Base-by-base conservation (phyloP, 1,140 invertebrate genomes). In the Micrasema minimum region DNA sequence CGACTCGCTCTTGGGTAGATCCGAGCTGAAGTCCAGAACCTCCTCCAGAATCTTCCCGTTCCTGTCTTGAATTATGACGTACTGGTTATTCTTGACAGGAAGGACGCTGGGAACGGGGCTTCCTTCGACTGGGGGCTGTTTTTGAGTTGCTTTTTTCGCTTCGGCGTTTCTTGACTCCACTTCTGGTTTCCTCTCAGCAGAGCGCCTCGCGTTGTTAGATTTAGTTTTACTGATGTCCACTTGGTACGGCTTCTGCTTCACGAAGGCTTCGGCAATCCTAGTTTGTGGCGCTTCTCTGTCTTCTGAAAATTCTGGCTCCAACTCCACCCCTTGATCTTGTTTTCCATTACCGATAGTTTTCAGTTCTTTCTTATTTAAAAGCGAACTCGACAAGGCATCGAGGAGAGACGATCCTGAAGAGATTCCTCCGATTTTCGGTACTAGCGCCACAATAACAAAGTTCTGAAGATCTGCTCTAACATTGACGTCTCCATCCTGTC, bases 401-500 rank as follows among this genome's bases (percentile, higher is more conserved):
- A 87, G 61, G 1, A 86, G 65, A 11, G 82, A 75, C 0, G 82
- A 53, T 0, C 77, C 77, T 4, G 80, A 72, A 0, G 78, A 77
- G 9, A 79, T 74, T 10, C 51, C 64, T 10, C 82, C 77, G 9
- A 84, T 83, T 7, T 87, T 83, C 11, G 88, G 88, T 2, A 89
- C 81, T 0, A 88, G 80, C 31, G 83, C 74, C 6, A 90, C 71
- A 22, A 90, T 81, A 41, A 90, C 81, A 62, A 90, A 85, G 74
- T 90, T 90, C 69, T 89, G 85, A 9, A 90, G 80, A 79, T 90
- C 88, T 1, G 88, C 88, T 10, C 85, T 83, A 2, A 89, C 81
- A 76, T 90, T 90, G 69, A 84, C 82, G 5, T 88, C 85, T n/a
- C 88, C 88, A 26, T 88, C 87, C 77, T 89, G 88, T 0, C 87